Evolutionary conservation across 2,888 invertebrate species (phyloP), one percentile per base, ranked within the genome.

Genomic region (Zaprionus lineosus): DNA sequence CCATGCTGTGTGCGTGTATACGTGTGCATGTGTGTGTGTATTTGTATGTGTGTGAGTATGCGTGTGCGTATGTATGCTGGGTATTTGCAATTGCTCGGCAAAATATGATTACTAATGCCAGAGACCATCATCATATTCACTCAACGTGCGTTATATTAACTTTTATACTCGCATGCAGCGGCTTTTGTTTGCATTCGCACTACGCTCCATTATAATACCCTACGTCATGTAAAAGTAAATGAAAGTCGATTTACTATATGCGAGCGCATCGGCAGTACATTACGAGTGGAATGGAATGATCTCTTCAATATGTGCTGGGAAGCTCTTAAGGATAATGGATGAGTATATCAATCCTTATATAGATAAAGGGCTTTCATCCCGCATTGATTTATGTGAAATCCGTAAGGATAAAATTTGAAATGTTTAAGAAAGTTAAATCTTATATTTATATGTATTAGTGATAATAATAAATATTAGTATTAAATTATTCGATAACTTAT

Each of bases 51-150:
- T 14, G 6, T 41, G 29, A 50, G 33, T 61, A 43, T 46, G 26
- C 41, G 51, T 34, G 24, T 51, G 61, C 3, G 43, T 28, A 21
- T 52, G 33, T 63, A 28, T 47, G 62, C 37, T 26, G 53, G 59
- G 58, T 70, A 84, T 84, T 65, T 68, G 68, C 73, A 68, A 81
- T 69, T 77, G 74, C 83, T 78, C 61, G 63, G 74, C 74, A 74
- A 84, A 84, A 82, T 82, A 84, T 84, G 78, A 82, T 84, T 84
- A 78, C 83, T 74, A 82, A 82, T 77, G 83, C 84, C 83, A 65
- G 60, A 56, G 74, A 61, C 69, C 67, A 40, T 34, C 68, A 59
- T 34, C 73, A 43, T 33, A 72, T 34, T 46, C 58, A 65, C 51
- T 40, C 72, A 64, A 58, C 57, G 57, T 71, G 72, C 55, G 72